phyloP scores from a whole-genome alignment of 1,140 invertebrate genomes.

The Aporrectodea caliginosa region DNA sequence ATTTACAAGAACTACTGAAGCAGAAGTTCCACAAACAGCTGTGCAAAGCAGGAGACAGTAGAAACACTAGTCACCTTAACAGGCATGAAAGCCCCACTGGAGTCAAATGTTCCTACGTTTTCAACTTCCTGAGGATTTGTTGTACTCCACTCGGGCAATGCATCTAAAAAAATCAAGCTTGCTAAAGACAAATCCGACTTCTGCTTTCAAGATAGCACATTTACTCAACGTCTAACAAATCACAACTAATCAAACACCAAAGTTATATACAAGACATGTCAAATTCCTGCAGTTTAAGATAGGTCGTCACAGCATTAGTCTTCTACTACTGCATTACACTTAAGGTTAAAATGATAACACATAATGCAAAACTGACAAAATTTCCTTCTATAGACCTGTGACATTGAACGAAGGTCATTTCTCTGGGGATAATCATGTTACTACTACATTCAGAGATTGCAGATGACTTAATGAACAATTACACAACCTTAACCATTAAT shows the following conservation, averaged over 20 bases:
- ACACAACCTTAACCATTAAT: not conserved
- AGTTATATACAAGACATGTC: too few species aligned
- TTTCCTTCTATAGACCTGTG: not conserved
- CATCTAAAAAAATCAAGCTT: not conserved
- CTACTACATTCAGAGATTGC: not conserved
- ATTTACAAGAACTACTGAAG: too few species aligned
- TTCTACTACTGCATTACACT: not conserved
- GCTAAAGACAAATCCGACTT: not conserved
- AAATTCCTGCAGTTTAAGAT: too few species aligned
- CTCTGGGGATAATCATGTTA: not conserved
- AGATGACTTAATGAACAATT: not conserved
- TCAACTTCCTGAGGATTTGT: constrained; percentile 56
- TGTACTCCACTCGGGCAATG: constrained; percentile 56
- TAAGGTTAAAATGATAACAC: not conserved
- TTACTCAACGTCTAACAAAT: too few species aligned
- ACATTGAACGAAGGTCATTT: not conserved
- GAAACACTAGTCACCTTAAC: constrained; percentile 36
- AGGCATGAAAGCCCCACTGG: constrained; percentile 70
- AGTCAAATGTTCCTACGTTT: constrained; percentile 79
- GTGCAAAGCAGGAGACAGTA: not conserved
- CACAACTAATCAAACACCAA: too few species aligned
- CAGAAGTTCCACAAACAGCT: too few species aligned
- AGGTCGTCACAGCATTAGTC: not conserved
- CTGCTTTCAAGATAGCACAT: not conserved
- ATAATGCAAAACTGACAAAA: not conserved